Evolutionary conservation across 2,797 vertebrate genomes (phyloP).

Genomic region (Coranthus polyacanthus): DNA sequence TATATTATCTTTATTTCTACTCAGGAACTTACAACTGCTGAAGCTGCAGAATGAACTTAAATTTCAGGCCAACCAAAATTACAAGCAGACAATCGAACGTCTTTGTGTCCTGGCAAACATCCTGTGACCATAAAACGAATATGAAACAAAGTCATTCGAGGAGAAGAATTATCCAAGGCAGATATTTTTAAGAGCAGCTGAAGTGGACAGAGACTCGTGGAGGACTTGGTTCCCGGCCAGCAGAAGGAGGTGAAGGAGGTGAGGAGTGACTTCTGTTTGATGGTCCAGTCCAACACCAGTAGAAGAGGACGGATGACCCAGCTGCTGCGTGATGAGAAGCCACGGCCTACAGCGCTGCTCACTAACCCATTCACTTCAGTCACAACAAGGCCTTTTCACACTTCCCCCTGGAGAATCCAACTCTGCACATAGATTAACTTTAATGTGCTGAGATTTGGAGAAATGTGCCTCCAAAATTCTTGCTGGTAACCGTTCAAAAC

Average conservation of each 20-base stretch:
- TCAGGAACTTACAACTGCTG: slow-evolving; percentile 3
- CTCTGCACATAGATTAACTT: too few relatives aligned
- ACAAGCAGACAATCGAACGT: slow-evolving; percentile 43
- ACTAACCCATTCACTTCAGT: too few relatives aligned
- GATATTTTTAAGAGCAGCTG: slow-evolving; percentile 49
- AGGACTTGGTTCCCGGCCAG: slow-evolving; percentile 24
- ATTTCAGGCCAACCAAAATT: slow-evolving; percentile 28
- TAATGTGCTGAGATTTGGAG: too few relatives aligned
- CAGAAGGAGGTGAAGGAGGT: slow-evolving; percentile 27
- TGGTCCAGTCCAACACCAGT: too few relatives aligned
- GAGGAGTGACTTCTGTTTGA: slow-evolving; percentile 14
- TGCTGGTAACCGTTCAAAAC: too few relatives aligned
- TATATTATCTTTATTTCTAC: slow-evolving; percentile 22
- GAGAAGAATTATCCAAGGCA: slow-evolving; percentile 43
- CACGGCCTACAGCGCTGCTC: too few relatives aligned
- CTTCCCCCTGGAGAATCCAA: too few relatives aligned
- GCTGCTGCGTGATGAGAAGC: too few relatives aligned
- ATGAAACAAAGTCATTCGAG: slow-evolving; percentile 39
- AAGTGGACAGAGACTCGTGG: slow-evolving; percentile 21
- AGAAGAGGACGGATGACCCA: too few relatives aligned
- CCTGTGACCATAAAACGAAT: slow-evolving; percentile 43
- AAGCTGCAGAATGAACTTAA: slow-evolving; percentile 25
- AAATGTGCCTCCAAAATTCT: too few relatives aligned
- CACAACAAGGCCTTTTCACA: too few relatives aligned
- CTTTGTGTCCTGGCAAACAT: slow-evolving; percentile 39